Evolutionary conservation across 2,888 invertebrate genomes (phyloP).

Genomic region (Blastobasis adustella): DNA sequence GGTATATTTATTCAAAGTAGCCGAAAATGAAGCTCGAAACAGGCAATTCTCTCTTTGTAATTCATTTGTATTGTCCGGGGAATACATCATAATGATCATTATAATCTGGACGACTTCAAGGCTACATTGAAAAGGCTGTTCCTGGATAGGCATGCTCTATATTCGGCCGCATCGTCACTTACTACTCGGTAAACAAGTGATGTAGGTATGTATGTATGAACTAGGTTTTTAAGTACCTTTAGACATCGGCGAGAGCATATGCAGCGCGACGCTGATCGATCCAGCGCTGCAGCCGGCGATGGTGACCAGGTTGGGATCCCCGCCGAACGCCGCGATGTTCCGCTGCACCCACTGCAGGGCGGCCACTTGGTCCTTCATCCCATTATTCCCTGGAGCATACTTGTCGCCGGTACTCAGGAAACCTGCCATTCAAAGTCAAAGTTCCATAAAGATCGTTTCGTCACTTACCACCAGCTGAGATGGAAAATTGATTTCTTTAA

Average conservation of each 20-base stretch:
- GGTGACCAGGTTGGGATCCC: constrained; percentile 78
- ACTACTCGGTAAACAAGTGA: no score
- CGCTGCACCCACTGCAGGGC: constrained; percentile 79
- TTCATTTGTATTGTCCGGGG: no score
- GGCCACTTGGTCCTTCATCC: constrained; percentile 81
- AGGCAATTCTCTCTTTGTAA: no score
- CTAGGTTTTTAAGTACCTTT: constrained; percentile 39
- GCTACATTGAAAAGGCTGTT: no score
- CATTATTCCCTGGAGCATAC: constrained; percentile 80
- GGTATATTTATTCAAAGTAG: no score
- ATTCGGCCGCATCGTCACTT: no score
- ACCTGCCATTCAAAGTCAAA: constrained; percentile 38
- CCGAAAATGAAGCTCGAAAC: no score
- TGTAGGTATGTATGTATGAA: not conserved
- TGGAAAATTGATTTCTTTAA: no score
- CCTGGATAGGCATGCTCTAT: no score
- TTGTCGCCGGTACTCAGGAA: constrained; percentile 79
- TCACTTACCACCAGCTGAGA: no score
- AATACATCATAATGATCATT: no score
- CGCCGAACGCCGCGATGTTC: constrained; percentile 80
- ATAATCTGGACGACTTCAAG: no score
- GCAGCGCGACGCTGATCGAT: constrained; percentile 61
- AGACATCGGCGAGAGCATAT: constrained; percentile 80
- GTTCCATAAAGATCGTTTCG: not conserved
- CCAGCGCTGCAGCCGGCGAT: constrained; percentile 77